These are phyloP conservation scores for Papilio elwesi DNA, from an alignment of 2,888 invertebrate species.

Conservation along the genomic window DNA sequence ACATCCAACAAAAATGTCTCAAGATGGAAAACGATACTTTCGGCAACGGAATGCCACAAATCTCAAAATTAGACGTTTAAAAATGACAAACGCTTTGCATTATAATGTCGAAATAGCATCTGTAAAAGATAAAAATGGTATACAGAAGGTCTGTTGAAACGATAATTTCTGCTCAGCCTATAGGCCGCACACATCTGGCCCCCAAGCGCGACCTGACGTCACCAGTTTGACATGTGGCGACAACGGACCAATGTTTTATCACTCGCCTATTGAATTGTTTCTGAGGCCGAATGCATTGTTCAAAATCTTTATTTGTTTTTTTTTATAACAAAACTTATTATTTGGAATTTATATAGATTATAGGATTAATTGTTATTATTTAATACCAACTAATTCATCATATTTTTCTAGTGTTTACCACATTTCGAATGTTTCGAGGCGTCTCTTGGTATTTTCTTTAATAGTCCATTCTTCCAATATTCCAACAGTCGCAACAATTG, in stretches of 20 bases:
- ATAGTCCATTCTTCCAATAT: no score
- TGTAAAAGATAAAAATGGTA: conserved; percentile 4
- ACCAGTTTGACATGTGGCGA: conserved; percentile 70
- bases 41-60: neutral
- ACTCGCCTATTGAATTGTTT: conserved; percentile 54
- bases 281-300: conserved; percentile 31
- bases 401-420: no score
- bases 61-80: neutral
- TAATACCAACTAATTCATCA: no score
- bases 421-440: no score
- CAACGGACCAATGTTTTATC: conserved; percentile 60
- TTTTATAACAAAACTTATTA: neutral
- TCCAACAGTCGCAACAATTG: no score
- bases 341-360: neutral
- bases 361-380: neutral
- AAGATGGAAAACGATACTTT: neutral
- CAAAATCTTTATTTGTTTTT: neutral
- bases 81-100: neutral
- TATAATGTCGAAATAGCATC: conserved; percentile 14
- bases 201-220: conserved; percentile 68
- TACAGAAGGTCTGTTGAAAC: conserved; percentile 34
- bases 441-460: no score
- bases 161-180: conserved; percentile 32
- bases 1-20: neutral
- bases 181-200: conserved; percentile 65